These are phyloP conservation scores for Remorina albescens DNA, from an alignment of 2,797 vertebrate species.

Conservation along the genomic window DNA sequence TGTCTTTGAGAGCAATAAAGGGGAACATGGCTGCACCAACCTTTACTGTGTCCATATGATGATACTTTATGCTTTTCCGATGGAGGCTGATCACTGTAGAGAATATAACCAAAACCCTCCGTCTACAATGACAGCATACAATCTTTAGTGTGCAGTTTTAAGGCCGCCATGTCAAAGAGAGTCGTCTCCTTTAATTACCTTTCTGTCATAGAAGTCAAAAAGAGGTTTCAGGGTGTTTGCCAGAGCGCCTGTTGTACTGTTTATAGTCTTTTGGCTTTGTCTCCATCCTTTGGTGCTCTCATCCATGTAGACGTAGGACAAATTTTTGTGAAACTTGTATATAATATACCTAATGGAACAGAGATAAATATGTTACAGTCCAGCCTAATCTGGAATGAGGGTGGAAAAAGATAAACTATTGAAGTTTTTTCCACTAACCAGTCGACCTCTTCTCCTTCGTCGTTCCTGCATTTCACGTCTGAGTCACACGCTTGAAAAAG, in stretches of 20 bases:
- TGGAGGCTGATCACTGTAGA: constrained; percentile 76
- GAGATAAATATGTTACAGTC: neutral
- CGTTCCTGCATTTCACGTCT: constrained; percentile 62
- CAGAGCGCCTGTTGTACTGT: constrained; percentile 38
- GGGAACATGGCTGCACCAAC: constrained; percentile 21
- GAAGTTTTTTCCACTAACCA: constrained; percentile 60
- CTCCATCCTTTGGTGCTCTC: constrained; percentile 53
- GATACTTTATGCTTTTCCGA: no score
- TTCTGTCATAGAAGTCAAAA: constrained; percentile 51
- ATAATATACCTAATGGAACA: constrained; percentile 65
- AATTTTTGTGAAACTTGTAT: constrained; percentile 65
- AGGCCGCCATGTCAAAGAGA: neutral
- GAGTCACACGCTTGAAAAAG: constrained; percentile 41
- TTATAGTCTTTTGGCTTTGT: constrained; percentile 22
- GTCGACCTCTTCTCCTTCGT: constrained; percentile 46
- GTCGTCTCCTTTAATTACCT: constrained; percentile 11
- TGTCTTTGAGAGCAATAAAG: neutral
- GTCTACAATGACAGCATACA: constrained; percentile 31
- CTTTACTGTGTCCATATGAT: constrained; percentile 74
- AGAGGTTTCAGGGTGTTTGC: constrained; percentile 68
- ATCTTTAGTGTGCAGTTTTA: neutral
- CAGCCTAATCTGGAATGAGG: neutral
- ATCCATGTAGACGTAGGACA: constrained; percentile 72
- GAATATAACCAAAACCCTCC: constrained; percentile 66
- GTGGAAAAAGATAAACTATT: neutral